Evolutionary conservation across 92 coral and sea anemone genomes (phyloP), one percentile per base, ranked within the genome.

Genomic region (Chrysogorgia sp.): DNA sequence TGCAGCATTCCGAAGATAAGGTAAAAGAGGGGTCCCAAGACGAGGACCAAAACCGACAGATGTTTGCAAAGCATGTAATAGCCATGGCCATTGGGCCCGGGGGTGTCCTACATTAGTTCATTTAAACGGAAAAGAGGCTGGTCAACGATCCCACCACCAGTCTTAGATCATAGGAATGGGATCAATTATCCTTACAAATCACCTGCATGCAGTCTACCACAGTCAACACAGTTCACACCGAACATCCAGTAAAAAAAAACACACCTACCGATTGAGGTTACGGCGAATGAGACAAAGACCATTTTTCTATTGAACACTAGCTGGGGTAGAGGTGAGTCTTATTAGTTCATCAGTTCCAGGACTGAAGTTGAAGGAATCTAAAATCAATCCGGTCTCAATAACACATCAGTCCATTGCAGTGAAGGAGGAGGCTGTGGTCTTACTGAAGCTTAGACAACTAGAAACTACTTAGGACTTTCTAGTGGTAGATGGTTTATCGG

Each of bases 361-460:
- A n/a, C n/a, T n/a, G n/a, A n/a, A n/a, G n/a, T n/a, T n/a, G n/a
- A n/a, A n/a, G n/a, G n/a, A 33, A 0, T 65, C 75, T 25, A 13
- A 47, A 63, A 30, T 37, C 5, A 4, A 5, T 12, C 43, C 43
- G 43, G 43, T 37, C 5, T 37, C 43, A 37, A 37, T 37, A 37
- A 17, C 19, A 76, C 22, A 59, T 40, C 35, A 67, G 76, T 70
- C 82, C 77, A 67, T 84, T 60, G 28, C 64, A 17, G 62, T 77
- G 17, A 17, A n/a, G 48, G 55, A 74, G 80, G 88, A 84, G 76
- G 76, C 80, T 14, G 79, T 57, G 29, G 83, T 84, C 30, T 35
- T 0, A 23, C 61, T 69, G 43, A 58, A 48, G 49, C 41, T 76
- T 30, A 60, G 83, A 8, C 31, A 55, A 34, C 58, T 50, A 45